phyloP scores from a whole-genome alignment of 2,797 vertebrate genomes.

The Lithobates sylvaticus region DNA sequence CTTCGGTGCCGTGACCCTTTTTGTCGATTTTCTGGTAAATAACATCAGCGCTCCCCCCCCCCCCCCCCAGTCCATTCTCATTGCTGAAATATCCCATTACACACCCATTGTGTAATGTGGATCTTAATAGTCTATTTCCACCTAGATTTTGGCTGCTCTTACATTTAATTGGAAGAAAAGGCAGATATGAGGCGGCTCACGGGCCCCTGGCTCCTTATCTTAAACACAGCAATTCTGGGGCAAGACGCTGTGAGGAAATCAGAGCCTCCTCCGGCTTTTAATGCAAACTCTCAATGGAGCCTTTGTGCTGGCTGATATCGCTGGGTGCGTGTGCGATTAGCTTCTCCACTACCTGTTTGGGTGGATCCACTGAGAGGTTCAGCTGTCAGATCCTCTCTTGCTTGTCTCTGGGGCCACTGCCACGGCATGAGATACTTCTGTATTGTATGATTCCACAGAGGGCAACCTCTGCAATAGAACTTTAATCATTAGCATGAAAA shows the following conservation, averaged over 20 bases:
- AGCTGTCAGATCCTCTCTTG: too few species aligned
- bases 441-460: too few species aligned
- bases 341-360: neutral
- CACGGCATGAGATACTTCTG: too few species aligned
- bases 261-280: conserved; percentile 41
- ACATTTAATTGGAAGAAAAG: conserved; percentile 55
- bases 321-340: conserved; percentile 37
- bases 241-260: conserved; percentile 51
- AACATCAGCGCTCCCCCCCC: neutral
- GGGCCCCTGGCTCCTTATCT: conserved; percentile 50
- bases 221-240: conserved; percentile 56
- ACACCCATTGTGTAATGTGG: conserved; percentile 40
- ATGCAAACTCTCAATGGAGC: conserved; percentile 34
- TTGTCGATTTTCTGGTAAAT: conserved; percentile 29
- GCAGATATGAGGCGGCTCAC: conserved; percentile 25
- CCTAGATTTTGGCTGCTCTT: conserved; percentile 40
- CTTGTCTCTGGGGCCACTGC: too few species aligned
- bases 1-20: neutral
- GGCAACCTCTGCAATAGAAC: too few species aligned
- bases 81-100: conserved; percentile 7
- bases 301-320: conserved; percentile 45
- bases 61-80: neutral
- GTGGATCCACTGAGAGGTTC: neutral
- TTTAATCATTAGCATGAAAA: too few species aligned
- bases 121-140: conserved; percentile 57